Conservation (phyloP, 2,113 vertebrate species). For the Noturus placidus region DNA sequence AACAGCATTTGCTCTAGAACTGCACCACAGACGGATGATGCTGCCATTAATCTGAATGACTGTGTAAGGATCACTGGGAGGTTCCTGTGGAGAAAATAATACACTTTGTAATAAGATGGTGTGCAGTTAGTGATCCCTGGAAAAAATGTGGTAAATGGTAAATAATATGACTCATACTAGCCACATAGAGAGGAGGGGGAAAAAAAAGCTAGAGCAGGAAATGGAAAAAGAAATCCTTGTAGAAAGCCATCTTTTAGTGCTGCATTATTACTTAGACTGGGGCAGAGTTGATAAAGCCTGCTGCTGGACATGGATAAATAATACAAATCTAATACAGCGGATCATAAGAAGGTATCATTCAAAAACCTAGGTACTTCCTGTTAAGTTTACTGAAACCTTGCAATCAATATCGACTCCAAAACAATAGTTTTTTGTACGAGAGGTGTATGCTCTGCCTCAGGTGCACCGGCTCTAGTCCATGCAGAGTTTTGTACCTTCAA, state of each 20-base stretch:
- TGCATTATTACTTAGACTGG: constrained; percentile 18
- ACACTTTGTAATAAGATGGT: constrained; percentile 44
- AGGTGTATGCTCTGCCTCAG: neutral
- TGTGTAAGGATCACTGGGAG: constrained; percentile 11
- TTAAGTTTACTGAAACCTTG: neutral
- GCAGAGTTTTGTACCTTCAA: neutral
- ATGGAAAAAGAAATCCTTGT: neutral
- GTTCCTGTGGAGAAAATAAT: constrained; percentile 56
- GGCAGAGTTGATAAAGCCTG: neutral
- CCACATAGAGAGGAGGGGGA: neutral
- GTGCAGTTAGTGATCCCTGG: constrained; percentile 38
- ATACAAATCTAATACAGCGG: neutral
- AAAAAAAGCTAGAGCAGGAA: constrained; percentile 6
- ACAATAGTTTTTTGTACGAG: neutral
- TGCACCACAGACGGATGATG: neutral
- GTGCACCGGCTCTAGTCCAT: neutral
- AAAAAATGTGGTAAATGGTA: constrained; percentile 28
- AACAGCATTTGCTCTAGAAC: neutral
- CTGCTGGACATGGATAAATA: neutral
- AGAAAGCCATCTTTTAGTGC: neutral
- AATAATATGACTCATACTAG: constrained; percentile 1
- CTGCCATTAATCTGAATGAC: neutral
- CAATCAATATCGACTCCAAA: neutral
- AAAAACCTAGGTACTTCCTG: neutral
- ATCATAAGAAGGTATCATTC: neutral